Evolutionary conservation across 2,888 invertebrate species (phyloP).

Genomic region (Heliconius ethilla): DNA sequence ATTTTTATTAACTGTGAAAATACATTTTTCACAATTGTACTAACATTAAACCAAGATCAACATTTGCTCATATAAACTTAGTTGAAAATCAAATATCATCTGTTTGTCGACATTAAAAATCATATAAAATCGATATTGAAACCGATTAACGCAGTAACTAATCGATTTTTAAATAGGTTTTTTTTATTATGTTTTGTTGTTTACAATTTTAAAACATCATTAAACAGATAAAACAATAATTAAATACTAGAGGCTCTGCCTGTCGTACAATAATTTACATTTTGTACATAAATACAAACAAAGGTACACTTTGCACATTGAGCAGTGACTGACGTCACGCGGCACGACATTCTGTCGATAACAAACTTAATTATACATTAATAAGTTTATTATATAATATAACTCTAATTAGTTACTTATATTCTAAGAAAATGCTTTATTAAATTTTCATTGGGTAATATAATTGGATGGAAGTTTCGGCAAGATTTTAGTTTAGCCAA

Average conservation of each 20-base stretch:
- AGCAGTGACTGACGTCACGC: constrained; percentile 49
- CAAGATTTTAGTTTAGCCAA: constrained; percentile 12
- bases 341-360: constrained; percentile 3
- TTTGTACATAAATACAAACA: constrained; percentile 56
- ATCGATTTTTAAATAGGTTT: background rate
- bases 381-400: constrained; percentile 27
- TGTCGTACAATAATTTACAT: constrained; percentile 51
- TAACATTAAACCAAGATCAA: constrained; percentile 59
- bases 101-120: constrained; percentile 20
- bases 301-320: constrained; percentile 51
- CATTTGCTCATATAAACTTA: constrained; percentile 44
- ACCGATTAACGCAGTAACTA: background rate
- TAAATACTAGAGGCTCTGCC: constrained; percentile 48
- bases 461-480: constrained; percentile 36
- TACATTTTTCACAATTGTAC: constrained; percentile 62
- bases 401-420: constrained; percentile 15
- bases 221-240: constrained; percentile 45
- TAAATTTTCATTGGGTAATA: constrained; percentile 22
- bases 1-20: too few species aligned
- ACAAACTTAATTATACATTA: constrained; percentile 27
- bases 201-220: constrained; percentile 44
- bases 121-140: background rate
- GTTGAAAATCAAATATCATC: constrained; percentile 35
- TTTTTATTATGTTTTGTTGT: background rate
- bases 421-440: constrained; percentile 22